Conservation (phyloP, 2,797 vertebrate species). For the Buceros bicornis region DNA sequence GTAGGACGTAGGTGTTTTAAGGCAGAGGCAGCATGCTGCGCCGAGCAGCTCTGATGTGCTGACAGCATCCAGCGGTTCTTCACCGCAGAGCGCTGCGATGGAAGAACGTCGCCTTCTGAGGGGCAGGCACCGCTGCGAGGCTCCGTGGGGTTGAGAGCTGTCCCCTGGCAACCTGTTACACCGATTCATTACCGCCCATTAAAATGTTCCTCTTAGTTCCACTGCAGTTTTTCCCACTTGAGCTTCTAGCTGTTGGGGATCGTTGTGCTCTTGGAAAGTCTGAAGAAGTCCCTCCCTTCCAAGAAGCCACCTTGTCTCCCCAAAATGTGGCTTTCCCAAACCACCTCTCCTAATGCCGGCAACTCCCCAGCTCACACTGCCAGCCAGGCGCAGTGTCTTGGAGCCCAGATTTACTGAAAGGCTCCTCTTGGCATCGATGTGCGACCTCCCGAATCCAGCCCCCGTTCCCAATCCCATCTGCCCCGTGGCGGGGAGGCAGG, state of each 20-base stretch:
- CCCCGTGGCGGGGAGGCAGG: not conserved
- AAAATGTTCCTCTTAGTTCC: not conserved
- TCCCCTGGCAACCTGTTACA: not conserved
- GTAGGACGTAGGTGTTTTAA: not conserved
- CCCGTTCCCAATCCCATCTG: not conserved
- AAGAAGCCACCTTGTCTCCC: not conserved
- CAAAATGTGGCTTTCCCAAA: not conserved
- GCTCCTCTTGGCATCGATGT: not conserved
- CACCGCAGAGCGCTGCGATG: accelerated
- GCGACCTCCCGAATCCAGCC: not conserved
- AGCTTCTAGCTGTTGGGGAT: not conserved
- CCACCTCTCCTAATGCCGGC: not conserved
- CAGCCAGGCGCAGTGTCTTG: not conserved
- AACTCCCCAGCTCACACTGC: accelerated
- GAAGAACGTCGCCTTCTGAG: accelerated
- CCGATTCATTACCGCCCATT: not conserved
- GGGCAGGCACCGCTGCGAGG: accelerated
- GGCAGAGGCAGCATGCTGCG: not conserved
- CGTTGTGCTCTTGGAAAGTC: not conserved
- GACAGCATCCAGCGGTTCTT: accelerated
- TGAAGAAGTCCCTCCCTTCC: not conserved
- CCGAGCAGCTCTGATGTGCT: not conserved
- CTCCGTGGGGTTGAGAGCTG: accelerated
- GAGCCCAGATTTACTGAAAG: slow-evolving; percentile 26
- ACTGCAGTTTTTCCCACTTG: not conserved